A percentile compares a stretch with the other conserved stretches of the same genome.
Conservation (phyloP, 2,113 vertebrate genomes). For the Silurus glanis region DNA sequence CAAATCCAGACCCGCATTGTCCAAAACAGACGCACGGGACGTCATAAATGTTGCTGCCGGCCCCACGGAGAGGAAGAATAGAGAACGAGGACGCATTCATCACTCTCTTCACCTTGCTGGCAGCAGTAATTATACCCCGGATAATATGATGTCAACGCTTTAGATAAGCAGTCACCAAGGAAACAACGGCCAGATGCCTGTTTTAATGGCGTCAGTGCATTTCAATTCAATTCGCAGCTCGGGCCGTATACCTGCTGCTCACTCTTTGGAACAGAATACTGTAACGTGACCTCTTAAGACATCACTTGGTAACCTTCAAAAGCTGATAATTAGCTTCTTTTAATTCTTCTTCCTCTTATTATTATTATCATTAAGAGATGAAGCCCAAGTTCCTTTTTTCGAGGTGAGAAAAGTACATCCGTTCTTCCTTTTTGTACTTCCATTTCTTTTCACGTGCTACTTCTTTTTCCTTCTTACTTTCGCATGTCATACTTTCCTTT, state of each 20-base stretch:
- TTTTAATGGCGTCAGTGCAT: conserved; percentile 31
- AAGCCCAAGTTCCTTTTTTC: background rate
- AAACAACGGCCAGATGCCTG: conserved; percentile 40
- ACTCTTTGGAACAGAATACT: background rate
- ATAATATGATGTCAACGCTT: conserved; percentile 32
- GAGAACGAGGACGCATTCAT: conserved; percentile 13
- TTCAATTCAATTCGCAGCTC: conserved; percentile 24
- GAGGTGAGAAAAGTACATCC: background rate
- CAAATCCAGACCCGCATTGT: background rate
- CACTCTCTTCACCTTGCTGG: conserved; percentile 21
- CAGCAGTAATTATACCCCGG: conserved; percentile 37
- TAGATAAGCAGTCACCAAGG: conserved; percentile 36
- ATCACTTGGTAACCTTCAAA: background rate
- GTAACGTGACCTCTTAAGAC: background rate
- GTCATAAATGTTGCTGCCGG: background rate
- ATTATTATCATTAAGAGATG: background rate
- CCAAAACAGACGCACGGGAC: no score
- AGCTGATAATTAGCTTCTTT: background rate
- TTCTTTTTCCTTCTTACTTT: no score
- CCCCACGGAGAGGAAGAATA: background rate
- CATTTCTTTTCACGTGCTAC: no score
- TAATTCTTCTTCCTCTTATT: background rate
- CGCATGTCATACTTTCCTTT: no score
- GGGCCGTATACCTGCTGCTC: background rate
- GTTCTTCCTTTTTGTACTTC: background rate